These are phyloP conservation scores for Congeria kusceri DNA, from an alignment of 2,888 invertebrate genomes.

Conservation along the genomic window DNA sequence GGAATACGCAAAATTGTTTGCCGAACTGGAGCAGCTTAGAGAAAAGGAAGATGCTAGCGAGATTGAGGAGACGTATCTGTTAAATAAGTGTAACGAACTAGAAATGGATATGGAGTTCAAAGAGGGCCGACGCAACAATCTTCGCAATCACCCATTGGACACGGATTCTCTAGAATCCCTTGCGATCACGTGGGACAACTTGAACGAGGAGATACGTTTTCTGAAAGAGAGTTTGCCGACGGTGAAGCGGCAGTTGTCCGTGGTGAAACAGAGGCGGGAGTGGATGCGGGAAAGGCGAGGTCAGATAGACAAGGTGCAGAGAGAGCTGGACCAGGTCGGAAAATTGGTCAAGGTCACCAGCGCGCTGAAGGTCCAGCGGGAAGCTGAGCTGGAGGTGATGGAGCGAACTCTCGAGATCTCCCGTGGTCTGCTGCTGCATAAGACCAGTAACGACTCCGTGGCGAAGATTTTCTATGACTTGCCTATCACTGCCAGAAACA, in stretches of 20 bases:
- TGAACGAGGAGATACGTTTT: slow-evolving; percentile 75
- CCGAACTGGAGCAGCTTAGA: slow-evolving; percentile 68
- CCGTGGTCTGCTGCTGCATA: slow-evolving; percentile 72
- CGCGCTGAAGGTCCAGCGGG: slow-evolving; percentile 53
- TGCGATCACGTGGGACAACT: slow-evolving; percentile 72
- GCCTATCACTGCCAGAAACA: slow-evolving; percentile 69
- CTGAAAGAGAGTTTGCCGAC: slow-evolving; percentile 73
- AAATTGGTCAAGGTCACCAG: slow-evolving; percentile 64
- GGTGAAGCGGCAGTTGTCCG: slow-evolving; percentile 69
- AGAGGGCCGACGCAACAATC: slow-evolving; percentile 70
- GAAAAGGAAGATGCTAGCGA: slow-evolving; percentile 72
- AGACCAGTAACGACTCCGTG: slow-evolving; percentile 78
- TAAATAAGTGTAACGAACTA: slow-evolving; percentile 70
- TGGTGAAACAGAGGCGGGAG: slow-evolving; percentile 70
- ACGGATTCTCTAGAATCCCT: slow-evolving; percentile 58
- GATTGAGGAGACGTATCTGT: slow-evolving; percentile 67
- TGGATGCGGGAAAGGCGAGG: slow-evolving; percentile 75
- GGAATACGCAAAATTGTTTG: slow-evolving; percentile 67
- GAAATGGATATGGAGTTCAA: slow-evolving; percentile 79
- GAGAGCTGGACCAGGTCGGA: slow-evolving; percentile 56
- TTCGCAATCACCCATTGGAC: slow-evolving; percentile 59
- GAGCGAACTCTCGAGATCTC: slow-evolving; percentile 74
- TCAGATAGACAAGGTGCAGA: slow-evolving; percentile 68
- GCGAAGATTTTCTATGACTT: slow-evolving; percentile 80
- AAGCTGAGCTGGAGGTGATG: slow-evolving; percentile 69